Evolutionary conservation across 64 coral and sea anemone species (phyloP), one percentile per base, ranked within the genome.

Genomic region (Montipora efflorescens): DNA sequence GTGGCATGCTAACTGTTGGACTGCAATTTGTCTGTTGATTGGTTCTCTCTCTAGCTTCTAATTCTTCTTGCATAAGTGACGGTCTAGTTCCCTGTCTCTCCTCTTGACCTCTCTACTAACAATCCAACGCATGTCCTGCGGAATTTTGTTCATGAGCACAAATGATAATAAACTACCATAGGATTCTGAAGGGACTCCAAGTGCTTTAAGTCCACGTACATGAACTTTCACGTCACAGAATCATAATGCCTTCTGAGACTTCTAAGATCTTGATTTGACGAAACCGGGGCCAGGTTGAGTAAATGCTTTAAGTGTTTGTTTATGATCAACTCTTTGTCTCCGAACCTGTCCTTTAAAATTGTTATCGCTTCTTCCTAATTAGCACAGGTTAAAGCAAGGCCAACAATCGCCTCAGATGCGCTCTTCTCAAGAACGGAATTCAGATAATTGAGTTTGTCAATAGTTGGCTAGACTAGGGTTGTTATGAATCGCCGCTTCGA

Each of bases 371-470:
- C 83, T 14, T 23, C 8, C 10, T 95, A 95, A 46, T 95, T 95
- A 76, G 76, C 72, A 62, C 25, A 68, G 11, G 93, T 95, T 48
- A 90, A 15, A 28, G 93, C 57, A 53, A 87, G 47, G 55, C 93
- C 93, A 2, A 71, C 21, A 79, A 95, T 91, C 0, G 93, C 93
- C 73, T 83, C 88, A 5, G 72, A 61, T 6, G 89, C 94, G 86
- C 68, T 46, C 15, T 76, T 46, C 61, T 64, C 53, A 13, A 95
- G 21, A 48, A 91, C 79, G 23, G 75, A 89, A 8, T 82, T 87
- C 19, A 88, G 74, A 87, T 95, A 95, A 9, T 15, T 88, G 66
- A 95, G 82, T 90, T 88, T 95, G 7, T 88, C 76, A 78, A 91
- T 71, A 68, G 87, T 76, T 36, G 3, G 74, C 74, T 43, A 76